These are phyloP conservation scores for Aricia agestis DNA, from an alignment of 1,140 invertebrate species.

Conservation along the genomic window DNA sequence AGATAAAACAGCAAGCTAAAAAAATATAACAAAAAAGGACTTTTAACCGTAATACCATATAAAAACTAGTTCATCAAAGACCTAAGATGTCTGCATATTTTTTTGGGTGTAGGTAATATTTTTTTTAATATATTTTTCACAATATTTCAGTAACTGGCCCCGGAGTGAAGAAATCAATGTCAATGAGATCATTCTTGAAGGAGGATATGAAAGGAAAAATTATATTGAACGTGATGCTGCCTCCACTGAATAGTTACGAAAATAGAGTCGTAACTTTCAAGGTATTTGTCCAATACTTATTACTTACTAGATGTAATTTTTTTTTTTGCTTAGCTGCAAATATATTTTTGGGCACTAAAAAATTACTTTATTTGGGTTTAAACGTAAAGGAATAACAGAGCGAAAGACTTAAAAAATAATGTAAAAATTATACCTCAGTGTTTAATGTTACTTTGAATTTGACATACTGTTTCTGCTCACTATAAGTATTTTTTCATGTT, in stretches of 20 bases:
- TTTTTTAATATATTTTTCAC: slow-evolving; percentile 1
- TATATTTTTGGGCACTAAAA: too few relatives aligned
- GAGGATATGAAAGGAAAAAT: slow-evolving; percentile 45
- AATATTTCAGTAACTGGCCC: slow-evolving; percentile 18
- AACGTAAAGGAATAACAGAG: too few relatives aligned
- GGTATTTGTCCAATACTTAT: slow-evolving; percentile 17
- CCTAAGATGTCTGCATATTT: neutral
- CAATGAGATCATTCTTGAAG: slow-evolving; percentile 32
- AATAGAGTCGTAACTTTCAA: slow-evolving; percentile 34
- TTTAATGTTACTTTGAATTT: too few relatives aligned
- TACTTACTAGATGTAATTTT: too few relatives aligned
- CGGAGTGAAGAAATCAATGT: slow-evolving; percentile 8
- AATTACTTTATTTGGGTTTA: too few relatives aligned
- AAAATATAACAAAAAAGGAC: too few relatives aligned
- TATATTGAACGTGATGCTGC: slow-evolving; percentile 40
- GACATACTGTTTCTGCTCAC: too few relatives aligned
- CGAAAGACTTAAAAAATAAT: too few relatives aligned
- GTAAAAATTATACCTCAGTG: too few relatives aligned
- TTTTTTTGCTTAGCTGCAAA: too few relatives aligned
- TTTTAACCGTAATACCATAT: too few relatives aligned
- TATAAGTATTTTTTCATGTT: neutral
- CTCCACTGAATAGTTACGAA: slow-evolving; percentile 33
- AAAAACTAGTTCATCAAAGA: too few relatives aligned
- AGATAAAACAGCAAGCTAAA: neutral
- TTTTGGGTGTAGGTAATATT: neutral